A percentile compares a stretch with the other conserved stretches of the same genome.
These are phyloP conservation scores for Xiphophorus maculatus DNA, from an alignment of 2,113 vertebrate species.

Conservation along the genomic window DNA sequence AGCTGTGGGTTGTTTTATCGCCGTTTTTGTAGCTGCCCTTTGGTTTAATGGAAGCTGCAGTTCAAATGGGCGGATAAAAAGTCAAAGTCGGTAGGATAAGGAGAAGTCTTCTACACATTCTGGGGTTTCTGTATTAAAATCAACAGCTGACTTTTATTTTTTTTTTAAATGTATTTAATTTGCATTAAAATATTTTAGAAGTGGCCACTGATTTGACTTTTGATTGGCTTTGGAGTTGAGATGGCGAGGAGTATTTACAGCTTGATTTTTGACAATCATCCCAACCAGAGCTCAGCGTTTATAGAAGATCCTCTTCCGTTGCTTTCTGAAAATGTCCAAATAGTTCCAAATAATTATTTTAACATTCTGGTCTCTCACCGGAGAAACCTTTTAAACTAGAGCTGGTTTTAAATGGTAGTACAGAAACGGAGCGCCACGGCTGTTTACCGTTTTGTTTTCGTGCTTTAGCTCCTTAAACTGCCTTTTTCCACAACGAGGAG, in stretches of 20 bases:
- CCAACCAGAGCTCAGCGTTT: slow-evolving; percentile 33
- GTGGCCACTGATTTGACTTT: slow-evolving; percentile 37
- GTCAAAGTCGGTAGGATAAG: slow-evolving; percentile 25
- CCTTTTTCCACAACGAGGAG: slow-evolving; percentile 41
- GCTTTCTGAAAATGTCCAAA: slow-evolving; percentile 31
- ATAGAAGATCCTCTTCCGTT: slow-evolving; percentile 25
- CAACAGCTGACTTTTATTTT: slow-evolving; percentile 64
- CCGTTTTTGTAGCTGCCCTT: slow-evolving; percentile 28
- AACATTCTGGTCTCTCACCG: slow-evolving; percentile 40
- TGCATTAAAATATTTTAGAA: slow-evolving; percentile 59
- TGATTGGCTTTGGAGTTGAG: slow-evolving; percentile 36
- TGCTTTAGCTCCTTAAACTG: slow-evolving; percentile 39
- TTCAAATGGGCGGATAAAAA: slow-evolving; percentile 7
- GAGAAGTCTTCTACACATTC: slow-evolving; percentile 31
- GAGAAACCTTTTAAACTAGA: slow-evolving; percentile 57
- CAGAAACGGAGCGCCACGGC: slow-evolving; percentile 35
- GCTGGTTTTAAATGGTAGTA: slow-evolving; percentile 62
- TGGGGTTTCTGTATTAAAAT: slow-evolving; percentile 60
- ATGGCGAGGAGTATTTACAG: slow-evolving; percentile 16
- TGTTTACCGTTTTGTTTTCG: slow-evolving; percentile 33
- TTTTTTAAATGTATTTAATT: slow-evolving; percentile 60
- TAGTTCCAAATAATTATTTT: slow-evolving; percentile 25
- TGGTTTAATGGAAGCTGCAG: slow-evolving; percentile 44
- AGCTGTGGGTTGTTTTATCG: slow-evolving; percentile 39
- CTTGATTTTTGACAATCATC: slow-evolving; percentile 70